phyloP scores from a whole-genome alignment of 2,888 invertebrate species.

The Melolontha melolontha region DNA sequence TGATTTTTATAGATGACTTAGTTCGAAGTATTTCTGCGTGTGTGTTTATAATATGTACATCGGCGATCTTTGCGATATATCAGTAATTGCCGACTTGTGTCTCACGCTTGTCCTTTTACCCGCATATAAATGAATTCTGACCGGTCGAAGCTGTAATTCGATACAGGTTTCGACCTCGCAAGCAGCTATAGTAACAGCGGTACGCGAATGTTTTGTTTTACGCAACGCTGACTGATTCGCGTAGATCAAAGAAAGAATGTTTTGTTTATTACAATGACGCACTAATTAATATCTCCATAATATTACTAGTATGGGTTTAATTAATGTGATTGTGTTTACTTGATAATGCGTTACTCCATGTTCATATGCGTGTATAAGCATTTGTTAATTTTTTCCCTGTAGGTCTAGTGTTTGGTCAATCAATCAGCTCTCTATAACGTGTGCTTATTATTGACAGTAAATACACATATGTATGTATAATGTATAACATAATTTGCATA shows the following conservation, averaged over 20 bases:
- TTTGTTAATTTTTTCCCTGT: slow-evolving; percentile 10
- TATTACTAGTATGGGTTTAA: slow-evolving; percentile 15
- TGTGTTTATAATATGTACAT: slow-evolving; percentile 3
- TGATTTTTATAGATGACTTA: slow-evolving; percentile 57
- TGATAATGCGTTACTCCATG: slow-evolving; percentile 15
- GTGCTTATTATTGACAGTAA: too few relatives aligned
- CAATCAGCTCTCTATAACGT: background rate
- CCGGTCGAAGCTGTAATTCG: slow-evolving; percentile 46
- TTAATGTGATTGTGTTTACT: slow-evolving; percentile 30
- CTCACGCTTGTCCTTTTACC: slow-evolving; percentile 50
- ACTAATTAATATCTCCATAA: slow-evolving; percentile 21
- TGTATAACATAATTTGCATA: too few relatives aligned
- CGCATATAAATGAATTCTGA: slow-evolving; percentile 46
- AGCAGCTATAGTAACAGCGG: slow-evolving; percentile 16
- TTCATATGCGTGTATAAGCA: slow-evolving; percentile 21
- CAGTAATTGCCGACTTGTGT: slow-evolving; percentile 54
- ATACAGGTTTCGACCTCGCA: slow-evolving; percentile 48
- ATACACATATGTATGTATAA: too few relatives aligned
- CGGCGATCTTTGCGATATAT: slow-evolving; percentile 53
- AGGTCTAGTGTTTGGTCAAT: slow-evolving; percentile 13
- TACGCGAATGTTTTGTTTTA: slow-evolving; percentile 29
- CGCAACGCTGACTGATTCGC: slow-evolving; percentile 26
- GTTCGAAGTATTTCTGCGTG: slow-evolving; percentile 55
- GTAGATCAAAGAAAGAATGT: slow-evolving; percentile 24
- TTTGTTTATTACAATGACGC: slow-evolving; percentile 33